A percentile compares a stretch with the other conserved stretches of the same genome.
These are phyloP conservation scores for Lithobates sylvaticus DNA, from an alignment of 2,797 vertebrate species.

Conservation along the genomic window DNA sequence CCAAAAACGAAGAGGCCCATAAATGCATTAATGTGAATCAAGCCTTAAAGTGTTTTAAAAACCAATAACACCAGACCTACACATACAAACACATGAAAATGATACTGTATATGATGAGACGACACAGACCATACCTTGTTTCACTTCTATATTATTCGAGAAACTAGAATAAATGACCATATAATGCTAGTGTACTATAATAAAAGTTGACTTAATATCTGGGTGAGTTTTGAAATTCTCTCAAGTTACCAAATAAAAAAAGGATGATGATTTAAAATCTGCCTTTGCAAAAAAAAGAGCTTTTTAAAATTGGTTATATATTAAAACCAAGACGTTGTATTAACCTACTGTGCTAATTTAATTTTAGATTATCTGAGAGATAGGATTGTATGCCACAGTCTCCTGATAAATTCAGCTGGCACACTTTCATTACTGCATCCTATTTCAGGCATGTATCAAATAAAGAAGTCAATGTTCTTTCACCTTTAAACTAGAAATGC, in stretches of 20 bases:
- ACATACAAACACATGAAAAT: too few species aligned
- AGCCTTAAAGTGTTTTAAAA: too few species aligned
- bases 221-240: neutral
- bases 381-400: slow-evolving; percentile 65
- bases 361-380: slow-evolving; percentile 69
- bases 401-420: slow-evolving; percentile 74
- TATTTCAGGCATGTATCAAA: slow-evolving; percentile 78
- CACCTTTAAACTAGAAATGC: slow-evolving; percentile 77
- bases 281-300: neutral
- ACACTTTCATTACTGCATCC: slow-evolving; percentile 75
- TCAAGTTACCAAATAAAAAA: neutral
- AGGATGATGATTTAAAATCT: neutral
- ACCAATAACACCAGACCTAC: too few species aligned
- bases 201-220: too few species aligned
- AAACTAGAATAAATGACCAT: too few species aligned
- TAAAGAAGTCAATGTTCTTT: slow-evolving; percentile 75
- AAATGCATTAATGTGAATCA: too few species aligned
- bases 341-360: slow-evolving; percentile 71
- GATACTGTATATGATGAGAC: too few species aligned
- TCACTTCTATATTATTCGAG: too few species aligned
- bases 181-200: too few species aligned
- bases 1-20: too few species aligned
- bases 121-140: too few species aligned
- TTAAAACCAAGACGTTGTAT: slow-evolving; percentile 47
- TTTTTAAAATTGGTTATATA: slow-evolving; percentile 13